Conservation (phyloP, 92 coral and sea anemone species). For the Blastomussa wellsi region DNA sequence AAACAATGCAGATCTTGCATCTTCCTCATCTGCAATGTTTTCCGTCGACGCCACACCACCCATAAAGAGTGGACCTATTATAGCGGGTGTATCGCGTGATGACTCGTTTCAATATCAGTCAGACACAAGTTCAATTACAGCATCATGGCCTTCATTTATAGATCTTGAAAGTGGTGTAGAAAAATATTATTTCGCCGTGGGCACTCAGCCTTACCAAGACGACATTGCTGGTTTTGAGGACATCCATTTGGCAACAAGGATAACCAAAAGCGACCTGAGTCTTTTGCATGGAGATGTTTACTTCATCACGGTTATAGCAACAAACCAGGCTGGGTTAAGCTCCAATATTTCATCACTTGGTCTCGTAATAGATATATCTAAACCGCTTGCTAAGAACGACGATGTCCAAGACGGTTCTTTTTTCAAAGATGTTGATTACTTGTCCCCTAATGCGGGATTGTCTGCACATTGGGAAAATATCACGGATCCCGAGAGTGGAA, state of each 20-base stretch:
- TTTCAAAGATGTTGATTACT: conserved; percentile 51
- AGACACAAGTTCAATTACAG: conserved; percentile 35
- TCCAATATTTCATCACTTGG: conserved; percentile 55
- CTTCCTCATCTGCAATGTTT: conserved; percentile 49
- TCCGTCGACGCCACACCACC: conserved; percentile 73
- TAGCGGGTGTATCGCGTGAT: conserved; percentile 61
- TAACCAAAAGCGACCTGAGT: conserved; percentile 34
- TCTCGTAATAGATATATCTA: conserved; percentile 69
- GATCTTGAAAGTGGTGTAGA: conserved; percentile 79
- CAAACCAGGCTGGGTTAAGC: conserved; percentile 77
- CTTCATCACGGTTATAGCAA: conserved; percentile 72
- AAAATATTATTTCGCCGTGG: conserved; percentile 64
- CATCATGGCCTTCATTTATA: conserved; percentile 69
- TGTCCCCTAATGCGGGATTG: conserved; percentile 48
- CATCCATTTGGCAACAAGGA: conserved; percentile 54
- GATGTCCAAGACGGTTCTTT: conserved; percentile 56
- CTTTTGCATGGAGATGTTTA: conserved; percentile 54
- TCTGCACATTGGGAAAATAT: conserved; percentile 75
- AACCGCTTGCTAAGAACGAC: conserved; percentile 57
- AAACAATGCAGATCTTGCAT: conserved; percentile 68
- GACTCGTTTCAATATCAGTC: conserved; percentile 58
- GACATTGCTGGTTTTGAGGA: conserved; percentile 51
- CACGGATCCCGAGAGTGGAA: conserved; percentile 79
- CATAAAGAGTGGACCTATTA: conserved; percentile 46
- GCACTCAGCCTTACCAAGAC: conserved; percentile 56